Evolutionary conservation across 2,113 vertebrate species (phyloP).

Genomic region (Baryphthengus martii): DNA sequence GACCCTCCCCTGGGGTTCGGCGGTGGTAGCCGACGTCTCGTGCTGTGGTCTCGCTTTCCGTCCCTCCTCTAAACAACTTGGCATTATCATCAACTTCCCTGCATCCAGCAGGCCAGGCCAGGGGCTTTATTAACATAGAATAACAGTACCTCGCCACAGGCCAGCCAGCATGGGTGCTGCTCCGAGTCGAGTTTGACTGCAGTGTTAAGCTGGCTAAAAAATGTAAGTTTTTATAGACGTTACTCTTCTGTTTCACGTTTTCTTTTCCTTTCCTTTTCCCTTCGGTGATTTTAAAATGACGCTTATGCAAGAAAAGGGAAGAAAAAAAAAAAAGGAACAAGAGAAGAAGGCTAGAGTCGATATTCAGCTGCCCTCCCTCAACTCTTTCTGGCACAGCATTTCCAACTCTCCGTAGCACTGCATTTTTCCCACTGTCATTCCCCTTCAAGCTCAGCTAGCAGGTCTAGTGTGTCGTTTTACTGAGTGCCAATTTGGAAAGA

Average conservation of each 20-base stretch:
- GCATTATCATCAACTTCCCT: background rate
- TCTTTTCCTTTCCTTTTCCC: background rate
- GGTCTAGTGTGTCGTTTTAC: background rate
- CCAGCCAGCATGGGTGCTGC: conserved; percentile 20
- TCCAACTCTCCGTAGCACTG: background rate
- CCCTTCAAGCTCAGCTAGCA: background rate
- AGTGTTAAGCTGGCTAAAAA: conserved; percentile 6
- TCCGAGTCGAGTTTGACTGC: background rate
- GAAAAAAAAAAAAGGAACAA: background rate
- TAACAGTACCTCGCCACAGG: background rate
- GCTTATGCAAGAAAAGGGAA: background rate
- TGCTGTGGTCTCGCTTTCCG: background rate
- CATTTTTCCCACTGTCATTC: background rate
- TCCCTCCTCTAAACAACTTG: conserved; percentile 10
- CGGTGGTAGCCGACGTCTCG: background rate
- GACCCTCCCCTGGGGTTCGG: background rate
- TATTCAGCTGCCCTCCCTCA: background rate
- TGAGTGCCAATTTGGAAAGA: background rate
- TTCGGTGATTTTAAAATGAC: background rate
- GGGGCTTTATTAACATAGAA: background rate
- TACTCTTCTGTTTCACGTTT: conserved; percentile 1
- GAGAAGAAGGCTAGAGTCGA: background rate
- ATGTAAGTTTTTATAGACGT: conserved; percentile 23
- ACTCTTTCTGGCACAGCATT: background rate
- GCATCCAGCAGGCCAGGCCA: background rate